Evolutionary conservation across 2,797 vertebrate species (phyloP).

Genomic region (Gila robusta): DNA sequence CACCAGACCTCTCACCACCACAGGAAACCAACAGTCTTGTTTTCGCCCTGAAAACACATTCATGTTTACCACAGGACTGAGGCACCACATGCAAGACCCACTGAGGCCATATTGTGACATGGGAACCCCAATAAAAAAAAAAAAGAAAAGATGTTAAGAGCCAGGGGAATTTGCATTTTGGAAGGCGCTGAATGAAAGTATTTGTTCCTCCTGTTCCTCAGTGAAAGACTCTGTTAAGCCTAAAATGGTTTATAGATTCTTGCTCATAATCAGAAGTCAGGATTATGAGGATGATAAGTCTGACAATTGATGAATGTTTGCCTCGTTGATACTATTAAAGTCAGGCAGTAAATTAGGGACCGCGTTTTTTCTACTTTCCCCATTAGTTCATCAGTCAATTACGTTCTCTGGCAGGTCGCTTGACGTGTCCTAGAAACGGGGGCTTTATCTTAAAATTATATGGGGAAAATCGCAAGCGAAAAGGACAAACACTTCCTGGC

Average conservation of each 20-base stretch:
- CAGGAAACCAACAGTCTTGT: slow-evolving; percentile 66
- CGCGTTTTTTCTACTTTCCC: slow-evolving; percentile 29
- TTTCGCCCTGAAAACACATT: slow-evolving; percentile 69
- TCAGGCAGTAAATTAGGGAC: slow-evolving; percentile 37
- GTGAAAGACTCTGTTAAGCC: slow-evolving; percentile 85
- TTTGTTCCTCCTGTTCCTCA: slow-evolving; percentile 85
- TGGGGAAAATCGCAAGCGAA: slow-evolving; percentile 58
- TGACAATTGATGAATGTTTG: slow-evolving; percentile 62
- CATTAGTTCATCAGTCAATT: slow-evolving; percentile 52
- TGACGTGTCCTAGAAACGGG: slow-evolving; percentile 59
- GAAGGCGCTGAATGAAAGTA: slow-evolving; percentile 81
- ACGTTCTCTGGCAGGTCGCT: slow-evolving; percentile 56
- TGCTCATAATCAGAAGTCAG: slow-evolving; percentile 74
- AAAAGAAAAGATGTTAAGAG: slow-evolving; percentile 81
- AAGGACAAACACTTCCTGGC: slow-evolving; percentile 57
- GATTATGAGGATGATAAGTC: slow-evolving; percentile 68
- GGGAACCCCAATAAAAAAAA: slow-evolving; percentile 81
- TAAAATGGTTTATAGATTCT: slow-evolving; percentile 78
- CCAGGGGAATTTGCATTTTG: slow-evolving; percentile 87
- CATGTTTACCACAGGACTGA: slow-evolving; percentile 65
- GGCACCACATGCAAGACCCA: slow-evolving; percentile 67
- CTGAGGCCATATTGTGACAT: slow-evolving; percentile 81
- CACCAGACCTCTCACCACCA: slow-evolving; percentile 54
- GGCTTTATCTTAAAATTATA: slow-evolving; percentile 62
- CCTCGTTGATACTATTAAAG: slow-evolving; percentile 53